Conservation (phyloP, 2,113 vertebrate genomes). For the Bambusicola thoracicus region DNA sequence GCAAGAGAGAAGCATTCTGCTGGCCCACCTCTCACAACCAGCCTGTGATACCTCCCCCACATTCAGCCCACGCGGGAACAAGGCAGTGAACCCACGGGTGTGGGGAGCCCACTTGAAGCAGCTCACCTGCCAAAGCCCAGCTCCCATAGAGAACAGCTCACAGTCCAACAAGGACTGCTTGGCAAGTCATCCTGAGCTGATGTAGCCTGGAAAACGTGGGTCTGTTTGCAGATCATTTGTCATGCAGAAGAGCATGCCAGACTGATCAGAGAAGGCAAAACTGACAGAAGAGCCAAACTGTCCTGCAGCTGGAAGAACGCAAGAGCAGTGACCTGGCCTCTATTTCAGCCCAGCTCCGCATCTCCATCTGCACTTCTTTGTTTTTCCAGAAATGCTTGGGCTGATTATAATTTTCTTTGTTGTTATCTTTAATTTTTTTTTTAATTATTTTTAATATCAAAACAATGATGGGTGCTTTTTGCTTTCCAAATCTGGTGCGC, state of each 20-base stretch:
- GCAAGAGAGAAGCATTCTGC: background rate
- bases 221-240: slow-evolving; percentile 36
- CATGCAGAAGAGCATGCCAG: background rate
- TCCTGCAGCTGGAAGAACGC: background rate
- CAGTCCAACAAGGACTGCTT: slow-evolving; percentile 9
- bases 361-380: background rate
- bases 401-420: background rate
- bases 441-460: background rate
- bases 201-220: slow-evolving; percentile 22
- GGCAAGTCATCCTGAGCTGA: slow-evolving; percentile 45
- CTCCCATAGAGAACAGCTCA: background rate
- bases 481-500: background rate
- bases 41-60: background rate
- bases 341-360: background rate
- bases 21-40: background rate
- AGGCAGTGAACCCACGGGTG: background rate
- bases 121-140: background rate
- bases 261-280: background rate
- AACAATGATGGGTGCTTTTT: background rate
- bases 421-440: background rate
- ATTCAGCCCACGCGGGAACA: background rate
- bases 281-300: background rate
- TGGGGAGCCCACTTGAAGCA: background rate
- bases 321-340: background rate
- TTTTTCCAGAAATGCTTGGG: background rate